Conservation (phyloP, 2,113 vertebrate genomes). For the Budorcas taxicolor region DNA sequence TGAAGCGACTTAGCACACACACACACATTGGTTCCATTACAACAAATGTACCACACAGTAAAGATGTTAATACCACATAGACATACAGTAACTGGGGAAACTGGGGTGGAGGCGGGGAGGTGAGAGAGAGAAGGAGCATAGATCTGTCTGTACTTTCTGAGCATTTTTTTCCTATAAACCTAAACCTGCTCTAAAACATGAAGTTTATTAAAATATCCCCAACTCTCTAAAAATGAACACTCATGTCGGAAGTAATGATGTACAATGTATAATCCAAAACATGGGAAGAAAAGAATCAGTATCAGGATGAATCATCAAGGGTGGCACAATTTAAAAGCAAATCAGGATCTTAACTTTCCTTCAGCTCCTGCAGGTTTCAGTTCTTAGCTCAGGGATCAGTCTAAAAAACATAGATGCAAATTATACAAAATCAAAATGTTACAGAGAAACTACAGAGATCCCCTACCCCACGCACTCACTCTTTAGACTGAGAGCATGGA, state of each 20-base stretch:
- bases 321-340: background rate
- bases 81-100: background rate
- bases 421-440: background rate
- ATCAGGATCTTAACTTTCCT: background rate
- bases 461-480: background rate
- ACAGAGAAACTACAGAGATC: background rate
- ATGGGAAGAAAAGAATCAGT: background rate
- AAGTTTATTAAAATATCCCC: background rate
- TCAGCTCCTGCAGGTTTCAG: background rate
- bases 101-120: fast-evolving
- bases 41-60: background rate
- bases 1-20: background rate
- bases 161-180: background rate
- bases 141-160: background rate
- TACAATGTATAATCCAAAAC: background rate
- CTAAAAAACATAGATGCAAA: background rate
- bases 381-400: background rate
- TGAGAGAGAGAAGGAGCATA: background rate
- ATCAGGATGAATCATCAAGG: background rate
- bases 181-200: background rate
- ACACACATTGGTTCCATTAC: background rate
- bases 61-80: background rate
- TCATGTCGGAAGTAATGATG: background rate
- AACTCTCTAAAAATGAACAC: background rate
- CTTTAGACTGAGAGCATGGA: background rate